These are phyloP conservation scores for Chelonoidis abingdonii DNA, from an alignment of 2,113 vertebrate genomes.

Conservation along the genomic window DNA sequence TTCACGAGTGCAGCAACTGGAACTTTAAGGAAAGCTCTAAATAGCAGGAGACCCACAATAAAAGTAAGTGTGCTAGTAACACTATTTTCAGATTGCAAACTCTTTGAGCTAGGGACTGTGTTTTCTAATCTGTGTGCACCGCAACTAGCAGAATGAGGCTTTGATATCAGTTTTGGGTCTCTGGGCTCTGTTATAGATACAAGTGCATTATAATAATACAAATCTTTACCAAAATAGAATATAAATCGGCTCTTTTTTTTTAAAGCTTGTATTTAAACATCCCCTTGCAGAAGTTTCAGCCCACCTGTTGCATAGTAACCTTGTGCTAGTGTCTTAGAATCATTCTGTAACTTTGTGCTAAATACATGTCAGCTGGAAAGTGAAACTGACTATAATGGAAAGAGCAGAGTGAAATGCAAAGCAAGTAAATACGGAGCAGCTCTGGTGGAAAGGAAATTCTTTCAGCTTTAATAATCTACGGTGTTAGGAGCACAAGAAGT, in stretches of 20 bases:
- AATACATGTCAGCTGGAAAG: background rate
- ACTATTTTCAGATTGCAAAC: background rate
- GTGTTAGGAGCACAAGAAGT: background rate
- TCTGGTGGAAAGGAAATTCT: slow-evolving; percentile 10
- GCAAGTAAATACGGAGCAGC: background rate
- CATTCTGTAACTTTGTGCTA: background rate
- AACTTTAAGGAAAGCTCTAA: background rate
- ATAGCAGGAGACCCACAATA: background rate
- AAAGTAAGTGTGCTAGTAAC: background rate
- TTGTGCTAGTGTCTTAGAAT: background rate
- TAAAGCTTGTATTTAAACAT: background rate
- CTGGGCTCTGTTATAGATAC: background rate
- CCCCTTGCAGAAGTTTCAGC: background rate
- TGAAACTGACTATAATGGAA: slow-evolving; percentile 8
- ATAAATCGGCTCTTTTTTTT: background rate
- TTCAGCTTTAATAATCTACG: background rate
- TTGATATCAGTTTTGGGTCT: background rate
- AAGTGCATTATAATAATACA: background rate
- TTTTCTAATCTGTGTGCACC: background rate
- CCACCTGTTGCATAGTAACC: background rate
- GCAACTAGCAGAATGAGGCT: accelerated
- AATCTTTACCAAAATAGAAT: background rate
- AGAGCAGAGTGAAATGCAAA: background rate
- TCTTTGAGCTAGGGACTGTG: background rate
- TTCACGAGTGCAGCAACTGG: background rate